Base-by-base conservation (phyloP, 2,888 invertebrate species). In the Iselma pallidipennis region DNA sequence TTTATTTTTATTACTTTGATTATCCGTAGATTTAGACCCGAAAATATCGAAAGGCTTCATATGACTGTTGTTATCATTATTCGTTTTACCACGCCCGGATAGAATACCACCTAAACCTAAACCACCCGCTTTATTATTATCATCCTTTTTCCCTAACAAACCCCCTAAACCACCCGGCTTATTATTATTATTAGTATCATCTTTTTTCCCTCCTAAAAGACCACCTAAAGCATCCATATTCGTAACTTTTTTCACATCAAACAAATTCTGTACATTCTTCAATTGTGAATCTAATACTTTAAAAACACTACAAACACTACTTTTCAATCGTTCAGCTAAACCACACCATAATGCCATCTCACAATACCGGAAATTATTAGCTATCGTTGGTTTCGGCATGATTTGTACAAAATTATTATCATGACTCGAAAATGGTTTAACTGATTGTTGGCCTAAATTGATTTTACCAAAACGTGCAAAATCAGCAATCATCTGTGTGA, bases 321-420 rank as follows among this genome's bases (percentile, higher is more conserved):
- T 86, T 58, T 85, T 82, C 19, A 89, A 74, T 65, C 87, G 79
- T 57, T 88, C 85, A 0, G 81, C 83, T 58, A 88, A 82, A 62
- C 87, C 88, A 2, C 87, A 85, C 90, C 89, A 90, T 6, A 90
- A 75, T 5, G 86, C 89, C 84, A 90, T 88, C 79, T 89, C 86
- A 72, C 90, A 90, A 72, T 85, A 88, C 70, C 87, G 70, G 81
- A 85, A 86, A 72, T 84, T 82, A 26, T 82, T 81, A 2, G 78
- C 77, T 0, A 83, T 56, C 62, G 81, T 79, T 12, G 87, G 81
- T 53, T 82, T 78, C 0, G 84, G 78, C 29, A 81, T 79, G 14
- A 89, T 82, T 71, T 85, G 84, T n/a, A 88, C 81, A 70, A 84
- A 88, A 42, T 84, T 83, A 61, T 84, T 84, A 12, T 80, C 79